Percentiles rank a stretch among this genome's conserved stretches.
Conservation (phyloP, 2,888 invertebrate species). For the Apamea anceps region DNA sequence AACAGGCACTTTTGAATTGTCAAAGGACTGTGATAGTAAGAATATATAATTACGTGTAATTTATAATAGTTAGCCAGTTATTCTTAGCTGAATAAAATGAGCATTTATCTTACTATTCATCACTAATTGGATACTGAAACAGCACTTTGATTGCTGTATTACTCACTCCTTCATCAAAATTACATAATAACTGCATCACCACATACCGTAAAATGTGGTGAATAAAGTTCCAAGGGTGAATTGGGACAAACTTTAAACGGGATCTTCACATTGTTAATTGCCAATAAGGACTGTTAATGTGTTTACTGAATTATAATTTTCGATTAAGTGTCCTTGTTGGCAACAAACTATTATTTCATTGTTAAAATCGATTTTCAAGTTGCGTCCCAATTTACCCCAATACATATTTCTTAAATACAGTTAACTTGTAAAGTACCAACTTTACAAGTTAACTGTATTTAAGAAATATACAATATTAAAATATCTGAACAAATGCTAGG, state of each 20-base stretch:
- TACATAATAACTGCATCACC: neutral
- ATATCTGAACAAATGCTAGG: neutral
- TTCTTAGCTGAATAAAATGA: neutral
- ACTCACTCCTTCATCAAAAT: neutral
- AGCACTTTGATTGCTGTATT: neutral
- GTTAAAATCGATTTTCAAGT: too few relatives aligned
- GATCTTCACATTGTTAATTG: too few relatives aligned
- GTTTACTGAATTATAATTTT: too few relatives aligned
- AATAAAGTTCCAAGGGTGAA: too few relatives aligned
- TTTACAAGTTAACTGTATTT: neutral
- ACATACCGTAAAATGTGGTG: neutral
- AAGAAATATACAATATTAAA: conserved; percentile 1
- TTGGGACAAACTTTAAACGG: too few relatives aligned
- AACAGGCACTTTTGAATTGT: neutral
- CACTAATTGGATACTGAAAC: neutral
- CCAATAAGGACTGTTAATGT: too few relatives aligned
- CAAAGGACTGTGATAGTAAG: too few relatives aligned
- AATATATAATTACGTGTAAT: neutral
- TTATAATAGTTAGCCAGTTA: neutral
- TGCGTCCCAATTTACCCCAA: too few relatives aligned
- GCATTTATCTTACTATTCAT: neutral
- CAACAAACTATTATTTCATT: neutral
- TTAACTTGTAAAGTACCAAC: too few relatives aligned
- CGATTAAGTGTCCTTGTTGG: too few relatives aligned
- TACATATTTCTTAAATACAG: too few relatives aligned